Base-by-base conservation (phyloP, 2,797 vertebrate species). In the Bovichtus diacanthus region DNA sequence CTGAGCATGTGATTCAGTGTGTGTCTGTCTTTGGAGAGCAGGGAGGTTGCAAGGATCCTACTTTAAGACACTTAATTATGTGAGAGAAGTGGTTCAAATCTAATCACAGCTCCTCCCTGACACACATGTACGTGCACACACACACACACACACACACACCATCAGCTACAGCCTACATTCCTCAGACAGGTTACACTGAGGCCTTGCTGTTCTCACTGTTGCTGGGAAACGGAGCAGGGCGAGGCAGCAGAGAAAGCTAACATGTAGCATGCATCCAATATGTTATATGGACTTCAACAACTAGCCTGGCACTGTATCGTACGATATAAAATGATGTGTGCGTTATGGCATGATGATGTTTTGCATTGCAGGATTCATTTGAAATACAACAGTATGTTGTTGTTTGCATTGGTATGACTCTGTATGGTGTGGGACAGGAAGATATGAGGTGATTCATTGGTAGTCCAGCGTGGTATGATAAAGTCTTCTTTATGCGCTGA, bases 31-130 rank as follows among this genome's bases (percentile, higher is more conserved):
- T 63, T 13, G 38, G 59, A 62, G 69, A 60, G 29, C 50, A 4
- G 1, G 18, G 60, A 62, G 53, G 60, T 47, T n/a, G 9, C 10
- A 51, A 43, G 11, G 9, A 81, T 61, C 36, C 58, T 19, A 10
- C 36, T 75, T 56, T 38, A 65, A 47, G 64, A 78, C 27, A 60
- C 9, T 83, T 89, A 87, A 91, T 86, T 86, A 79, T 46, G 58
- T 84, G 82, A 47, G 49, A 80, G 53, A 88, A 87, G 66, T 70
- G 67, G 81, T 78, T 82, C 76, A 83, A 83, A 77, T 90, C 21
- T 87, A 85, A 87, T 88, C 85, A 87, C 87, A 76, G 77, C 70
- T 73, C 43, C 66, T 78, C 53, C n/a, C 31, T 54, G n/a, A 13
- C 23, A 66, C 47, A 41, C 16, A 12, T 16, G n/a, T 7, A 16